These are phyloP conservation scores for Polydrusus tereticollis DNA, from an alignment of 2,888 invertebrate genomes.

Conservation along the genomic window DNA sequence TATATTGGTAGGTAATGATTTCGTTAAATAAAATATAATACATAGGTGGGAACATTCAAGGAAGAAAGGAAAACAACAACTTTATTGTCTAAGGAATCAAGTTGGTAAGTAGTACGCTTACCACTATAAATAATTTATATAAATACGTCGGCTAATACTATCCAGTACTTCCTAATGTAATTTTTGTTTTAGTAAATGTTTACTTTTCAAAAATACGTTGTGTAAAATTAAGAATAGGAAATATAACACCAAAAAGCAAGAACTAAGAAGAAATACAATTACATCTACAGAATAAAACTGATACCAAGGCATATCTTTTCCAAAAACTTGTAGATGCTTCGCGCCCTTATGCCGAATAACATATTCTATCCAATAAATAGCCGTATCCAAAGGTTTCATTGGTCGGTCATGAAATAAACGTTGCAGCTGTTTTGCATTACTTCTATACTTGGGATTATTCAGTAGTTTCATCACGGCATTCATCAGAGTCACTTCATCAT, in stretches of 20 bases:
- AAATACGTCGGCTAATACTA: too few relatives aligned
- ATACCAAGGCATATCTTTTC: slow-evolving; percentile 67
- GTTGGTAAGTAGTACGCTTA: too few relatives aligned
- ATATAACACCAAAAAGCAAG: not conserved
- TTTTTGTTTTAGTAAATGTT: not conserved
- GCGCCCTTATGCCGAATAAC: slow-evolving; percentile 73
- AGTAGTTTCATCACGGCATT: slow-evolving; percentile 54
- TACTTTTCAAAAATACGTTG: not conserved
- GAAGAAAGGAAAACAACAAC: too few relatives aligned
- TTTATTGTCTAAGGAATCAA: too few relatives aligned
- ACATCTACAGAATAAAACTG: slow-evolving; percentile 63
- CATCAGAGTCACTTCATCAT: slow-evolving; percentile 53
- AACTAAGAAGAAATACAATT: not conserved
- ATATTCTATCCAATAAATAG: slow-evolving; percentile 77
- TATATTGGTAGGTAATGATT: too few relatives aligned
- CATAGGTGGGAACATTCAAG: too few relatives aligned
- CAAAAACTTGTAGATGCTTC: slow-evolving; percentile 68
- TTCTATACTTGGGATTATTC: slow-evolving; percentile 47
- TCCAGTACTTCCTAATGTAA: too few relatives aligned
- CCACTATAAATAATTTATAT: too few relatives aligned
- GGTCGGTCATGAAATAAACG: slow-evolving; percentile 71
- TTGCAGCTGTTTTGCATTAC: not conserved
- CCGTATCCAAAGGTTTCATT: slow-evolving; percentile 72
- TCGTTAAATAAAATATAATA: too few relatives aligned
- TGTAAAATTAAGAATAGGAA: not conserved